A percentile compares a stretch with the other conserved stretches of the same genome.
Evolutionary conservation across 1,140 invertebrate species (phyloP).

Genomic region (Drosophila busckii): DNA sequence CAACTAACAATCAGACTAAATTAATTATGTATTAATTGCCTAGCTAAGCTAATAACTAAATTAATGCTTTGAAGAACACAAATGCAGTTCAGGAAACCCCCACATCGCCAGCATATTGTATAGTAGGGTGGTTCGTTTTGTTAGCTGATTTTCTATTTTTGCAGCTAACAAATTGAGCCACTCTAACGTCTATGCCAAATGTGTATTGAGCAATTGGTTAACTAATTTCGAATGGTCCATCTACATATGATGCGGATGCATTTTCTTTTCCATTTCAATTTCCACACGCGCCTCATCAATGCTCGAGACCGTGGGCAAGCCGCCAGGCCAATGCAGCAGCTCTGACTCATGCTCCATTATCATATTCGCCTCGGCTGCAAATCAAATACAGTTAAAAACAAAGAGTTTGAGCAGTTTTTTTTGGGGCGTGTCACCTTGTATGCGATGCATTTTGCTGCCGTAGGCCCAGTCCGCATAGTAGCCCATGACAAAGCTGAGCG

Average conservation of each 20-base stretch:
- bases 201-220: slow-evolving; percentile 6
- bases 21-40: too few species aligned
- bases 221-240: background rate
- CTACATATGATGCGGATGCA: slow-evolving; percentile 81
- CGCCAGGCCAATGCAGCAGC: slow-evolving; percentile 84
- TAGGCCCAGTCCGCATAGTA: slow-evolving; percentile 89
- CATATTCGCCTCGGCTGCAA: slow-evolving; percentile 87
- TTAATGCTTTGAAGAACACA: too few species aligned
- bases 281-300: slow-evolving; percentile 84
- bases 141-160: too few species aligned
- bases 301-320: slow-evolving; percentile 84
- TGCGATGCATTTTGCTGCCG: slow-evolving; percentile 87
- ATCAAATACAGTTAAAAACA: background rate
- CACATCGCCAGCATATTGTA: too few species aligned
- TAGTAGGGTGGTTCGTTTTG: too few species aligned
- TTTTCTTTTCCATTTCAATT: slow-evolving; percentile 84
- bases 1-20: too few species aligned
- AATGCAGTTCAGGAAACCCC: too few species aligned
- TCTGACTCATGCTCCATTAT: slow-evolving; percentile 87
- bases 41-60: too few species aligned
- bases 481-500: slow-evolving; percentile 85
- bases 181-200: too few species aligned
- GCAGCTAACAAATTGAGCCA: too few species aligned
- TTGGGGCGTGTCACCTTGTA: slow-evolving; percentile 86
- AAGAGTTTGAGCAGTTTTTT: background rate